phyloP scores from a whole-genome alignment of 2,113 vertebrate species.

The Austrofundulus limnaeus region DNA sequence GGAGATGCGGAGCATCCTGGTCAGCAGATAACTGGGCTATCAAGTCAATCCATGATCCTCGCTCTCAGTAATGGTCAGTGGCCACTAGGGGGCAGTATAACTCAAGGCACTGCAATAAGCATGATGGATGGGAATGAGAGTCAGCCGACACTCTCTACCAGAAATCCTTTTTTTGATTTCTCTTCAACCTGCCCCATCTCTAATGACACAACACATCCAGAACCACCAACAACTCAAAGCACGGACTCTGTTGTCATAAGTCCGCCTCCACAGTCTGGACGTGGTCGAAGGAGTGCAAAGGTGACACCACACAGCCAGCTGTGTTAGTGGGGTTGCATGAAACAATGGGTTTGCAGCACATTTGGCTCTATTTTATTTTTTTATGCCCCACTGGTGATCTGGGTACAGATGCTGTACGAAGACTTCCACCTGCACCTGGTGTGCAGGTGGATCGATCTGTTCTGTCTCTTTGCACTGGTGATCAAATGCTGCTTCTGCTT shows the following conservation, averaged over 20 bases:
- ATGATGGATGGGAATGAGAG: constrained; percentile 80
- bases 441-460: constrained; percentile 3
- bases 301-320: constrained; percentile 77
- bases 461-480: constrained; percentile 52
- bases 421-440: constrained; percentile 4
- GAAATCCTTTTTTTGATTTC: constrained; percentile 82
- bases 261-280: constrained; percentile 92
- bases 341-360: constrained; percentile 22
- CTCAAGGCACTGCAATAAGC: constrained; percentile 70
- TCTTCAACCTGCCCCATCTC: constrained; percentile 67
- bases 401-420: constrained; percentile 9
- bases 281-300: constrained; percentile 90
- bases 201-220: constrained; percentile 69
- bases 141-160: constrained; percentile 55
- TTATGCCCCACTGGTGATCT: constrained; percentile 28
- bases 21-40: constrained; percentile 85
- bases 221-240: constrained; percentile 47
- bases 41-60: constrained; percentile 82
- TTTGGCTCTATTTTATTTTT: constrained; percentile 38
- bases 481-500: constrained; percentile 48
- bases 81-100: constrained; percentile 74
- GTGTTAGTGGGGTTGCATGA: constrained; percentile 59
- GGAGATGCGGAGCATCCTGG: constrained; percentile 80
- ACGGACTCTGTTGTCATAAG: constrained; percentile 87
- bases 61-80: constrained; percentile 81